Evolutionary conservation across 2,888 invertebrate species (phyloP).

Genomic region (Platycnemis pennipes): DNA sequence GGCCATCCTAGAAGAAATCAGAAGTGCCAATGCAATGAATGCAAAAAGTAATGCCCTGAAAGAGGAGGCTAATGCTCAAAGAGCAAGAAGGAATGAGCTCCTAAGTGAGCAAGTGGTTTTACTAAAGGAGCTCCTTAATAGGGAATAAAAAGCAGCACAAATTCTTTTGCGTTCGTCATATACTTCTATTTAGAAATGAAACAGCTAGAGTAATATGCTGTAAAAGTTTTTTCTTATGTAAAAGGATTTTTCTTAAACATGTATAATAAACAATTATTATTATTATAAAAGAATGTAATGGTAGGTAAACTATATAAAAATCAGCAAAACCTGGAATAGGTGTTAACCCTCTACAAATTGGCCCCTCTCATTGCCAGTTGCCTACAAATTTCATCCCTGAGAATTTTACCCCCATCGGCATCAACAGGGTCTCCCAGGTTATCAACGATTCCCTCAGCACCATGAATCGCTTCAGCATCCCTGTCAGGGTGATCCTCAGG

Average conservation of each 20-base stretch:
- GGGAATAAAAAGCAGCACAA: background rate
- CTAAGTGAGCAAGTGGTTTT: background rate
- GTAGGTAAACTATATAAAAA: no score
- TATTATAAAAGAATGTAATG: background rate
- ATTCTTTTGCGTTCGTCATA: no score
- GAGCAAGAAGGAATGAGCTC: background rate
- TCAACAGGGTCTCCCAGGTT: background rate
- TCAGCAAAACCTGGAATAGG: no score
- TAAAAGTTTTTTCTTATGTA: no score
- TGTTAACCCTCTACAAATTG: no score
- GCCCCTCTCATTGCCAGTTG: no score
- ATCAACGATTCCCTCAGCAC: background rate
- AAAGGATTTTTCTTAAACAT: no score
- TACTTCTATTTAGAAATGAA: no score
- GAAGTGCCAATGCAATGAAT: background rate
- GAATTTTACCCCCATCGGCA: background rate
- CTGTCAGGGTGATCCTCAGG: no score
- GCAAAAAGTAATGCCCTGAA: background rate
- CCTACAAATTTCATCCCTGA: background rate
- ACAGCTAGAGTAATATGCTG: no score
- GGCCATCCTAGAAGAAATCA: background rate
- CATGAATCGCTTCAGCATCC: no score
- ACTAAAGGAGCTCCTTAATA: background rate
- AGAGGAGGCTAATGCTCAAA: constrained; percentile 1
- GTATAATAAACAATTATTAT: background rate